A percentile compares a stretch with the other conserved stretches of the same genome.
phyloP scores from a whole-genome alignment of 2,113 vertebrate genomes.

The Ciconia boyciana region DNA sequence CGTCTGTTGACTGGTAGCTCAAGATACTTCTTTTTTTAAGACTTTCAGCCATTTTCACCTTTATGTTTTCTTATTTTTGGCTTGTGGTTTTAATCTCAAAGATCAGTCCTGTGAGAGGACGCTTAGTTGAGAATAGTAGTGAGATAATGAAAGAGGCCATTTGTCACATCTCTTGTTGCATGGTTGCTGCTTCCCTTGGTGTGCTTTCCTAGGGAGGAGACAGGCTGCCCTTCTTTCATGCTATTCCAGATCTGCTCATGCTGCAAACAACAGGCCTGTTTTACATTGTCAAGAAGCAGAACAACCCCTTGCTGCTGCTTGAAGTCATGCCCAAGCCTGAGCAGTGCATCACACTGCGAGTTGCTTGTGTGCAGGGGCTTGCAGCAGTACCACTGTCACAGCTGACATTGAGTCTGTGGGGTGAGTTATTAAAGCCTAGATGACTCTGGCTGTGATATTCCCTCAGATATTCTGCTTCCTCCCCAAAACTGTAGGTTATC shows the following conservation, averaged over 20 bases:
- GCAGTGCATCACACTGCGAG: not conserved
- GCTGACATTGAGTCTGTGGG: not conserved
- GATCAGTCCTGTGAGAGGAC: slow-evolving; percentile 1
- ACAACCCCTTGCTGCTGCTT: not conserved
- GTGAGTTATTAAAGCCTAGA: not conserved
- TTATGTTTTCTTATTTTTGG: slow-evolving; percentile 37
- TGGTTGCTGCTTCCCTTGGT: not conserved
- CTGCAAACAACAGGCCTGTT: not conserved
- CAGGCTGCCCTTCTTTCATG: not conserved
- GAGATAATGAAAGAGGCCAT: slow-evolving; percentile 5
- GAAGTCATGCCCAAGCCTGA: not conserved
- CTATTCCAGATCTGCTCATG: not conserved
- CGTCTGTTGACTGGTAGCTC: not conserved
- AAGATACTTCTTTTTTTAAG: not conserved
- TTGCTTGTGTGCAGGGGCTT: not conserved
- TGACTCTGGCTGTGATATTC: not conserved
- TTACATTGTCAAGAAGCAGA: not conserved
- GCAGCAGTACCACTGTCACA: not conserved
- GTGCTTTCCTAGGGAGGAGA: not conserved
- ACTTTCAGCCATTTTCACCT: not conserved
- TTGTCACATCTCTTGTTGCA: not conserved
- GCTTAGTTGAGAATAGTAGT: slow-evolving; percentile 26
- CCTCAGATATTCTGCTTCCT: not conserved
- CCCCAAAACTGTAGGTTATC: not conserved
- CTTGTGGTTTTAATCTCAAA: slow-evolving; percentile 13